Conservation (phyloP, 2,888 invertebrate genomes). For the Catocala sponsa region DNA sequence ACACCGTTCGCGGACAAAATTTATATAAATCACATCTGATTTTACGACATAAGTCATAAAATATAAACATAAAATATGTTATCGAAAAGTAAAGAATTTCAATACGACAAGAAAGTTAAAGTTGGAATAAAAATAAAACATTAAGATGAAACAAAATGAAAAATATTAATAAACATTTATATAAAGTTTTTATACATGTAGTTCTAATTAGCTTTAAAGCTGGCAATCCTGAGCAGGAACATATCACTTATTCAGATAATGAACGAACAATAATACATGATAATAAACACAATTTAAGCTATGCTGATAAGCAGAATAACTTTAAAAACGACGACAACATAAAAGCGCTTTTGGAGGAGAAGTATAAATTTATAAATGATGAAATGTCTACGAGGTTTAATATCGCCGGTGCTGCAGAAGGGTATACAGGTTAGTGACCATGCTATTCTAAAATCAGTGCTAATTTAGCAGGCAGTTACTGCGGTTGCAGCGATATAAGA, state of each 20-base stretch:
- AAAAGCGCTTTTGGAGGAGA: slow-evolving; percentile 71
- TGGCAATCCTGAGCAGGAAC: neutral
- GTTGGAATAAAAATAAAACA: slow-evolving; percentile 35
- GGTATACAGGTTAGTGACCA: slow-evolving; percentile 56
- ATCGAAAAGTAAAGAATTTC: slow-evolving; percentile 39
- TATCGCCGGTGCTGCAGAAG: slow-evolving; percentile 60
- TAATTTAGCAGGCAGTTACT: no score
- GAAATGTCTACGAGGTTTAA: slow-evolving; percentile 71
- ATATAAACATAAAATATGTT: slow-evolving; percentile 52
- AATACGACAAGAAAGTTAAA: slow-evolving; percentile 39
- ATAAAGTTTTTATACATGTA: slow-evolving; percentile 33
- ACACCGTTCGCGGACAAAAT: slow-evolving; percentile 3
- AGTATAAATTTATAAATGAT: slow-evolving; percentile 77
- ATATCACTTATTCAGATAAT: neutral
- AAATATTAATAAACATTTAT: slow-evolving; percentile 28
- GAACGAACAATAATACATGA: neutral
- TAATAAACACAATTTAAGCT: slow-evolving; percentile 3
- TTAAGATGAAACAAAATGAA: slow-evolving; percentile 52
- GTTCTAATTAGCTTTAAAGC: slow-evolving; percentile 22
- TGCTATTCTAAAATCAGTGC: no score
- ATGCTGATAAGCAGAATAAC: slow-evolving; percentile 13
- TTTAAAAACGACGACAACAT: slow-evolving; percentile 58
- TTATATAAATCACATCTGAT: slow-evolving; percentile 37
- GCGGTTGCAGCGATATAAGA: no score
- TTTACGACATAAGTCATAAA: slow-evolving; percentile 58